A percentile compares a stretch with the other conserved stretches of the same genome.
These are phyloP conservation scores for Apotomis turbidana DNA, from an alignment of 2,888 invertebrate species.

Conservation along the genomic window DNA sequence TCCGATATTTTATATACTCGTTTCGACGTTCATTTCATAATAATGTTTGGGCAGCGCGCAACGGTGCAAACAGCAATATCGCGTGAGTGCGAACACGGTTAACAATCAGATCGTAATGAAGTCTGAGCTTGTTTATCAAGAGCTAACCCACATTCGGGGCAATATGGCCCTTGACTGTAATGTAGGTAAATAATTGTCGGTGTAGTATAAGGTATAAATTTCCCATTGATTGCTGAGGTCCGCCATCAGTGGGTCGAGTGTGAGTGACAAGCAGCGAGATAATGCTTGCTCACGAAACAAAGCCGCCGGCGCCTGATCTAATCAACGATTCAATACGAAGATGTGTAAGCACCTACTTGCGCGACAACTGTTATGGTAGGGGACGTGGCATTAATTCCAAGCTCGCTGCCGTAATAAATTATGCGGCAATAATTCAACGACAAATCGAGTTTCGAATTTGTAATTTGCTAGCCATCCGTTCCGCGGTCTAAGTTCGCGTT, in stretches of 20 bases:
- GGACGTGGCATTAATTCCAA: constrained; percentile 63
- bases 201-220: constrained; percentile 7
- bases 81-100: constrained; percentile 38
- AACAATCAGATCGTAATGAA: constrained; percentile 35
- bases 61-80: constrained; percentile 40
- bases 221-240: constrained; percentile 45
- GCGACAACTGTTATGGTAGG: constrained; percentile 58
- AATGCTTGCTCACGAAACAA: constrained; percentile 61
- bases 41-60: constrained; percentile 23
- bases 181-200: constrained; percentile 28
- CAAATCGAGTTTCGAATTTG: constrained; percentile 56
- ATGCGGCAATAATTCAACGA: constrained; percentile 66
- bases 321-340: constrained; percentile 65
- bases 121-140: constrained; percentile 31
- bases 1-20: constrained; percentile 24
- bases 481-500: constrained; percentile 10
- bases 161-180: constrained; percentile 21
- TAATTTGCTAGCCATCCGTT: constrained; percentile 47
- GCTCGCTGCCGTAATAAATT: constrained; percentile 61
- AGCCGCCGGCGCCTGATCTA: constrained; percentile 63
- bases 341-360: constrained; percentile 57
- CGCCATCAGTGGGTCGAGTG: constrained; percentile 62
- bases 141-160: constrained; percentile 16
- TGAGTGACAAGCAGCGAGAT: constrained; percentile 64
- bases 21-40: constrained; percentile 16